These are phyloP conservation scores for Idaea straminata DNA, from an alignment of 2,888 invertebrate species.

Conservation along the genomic window DNA sequence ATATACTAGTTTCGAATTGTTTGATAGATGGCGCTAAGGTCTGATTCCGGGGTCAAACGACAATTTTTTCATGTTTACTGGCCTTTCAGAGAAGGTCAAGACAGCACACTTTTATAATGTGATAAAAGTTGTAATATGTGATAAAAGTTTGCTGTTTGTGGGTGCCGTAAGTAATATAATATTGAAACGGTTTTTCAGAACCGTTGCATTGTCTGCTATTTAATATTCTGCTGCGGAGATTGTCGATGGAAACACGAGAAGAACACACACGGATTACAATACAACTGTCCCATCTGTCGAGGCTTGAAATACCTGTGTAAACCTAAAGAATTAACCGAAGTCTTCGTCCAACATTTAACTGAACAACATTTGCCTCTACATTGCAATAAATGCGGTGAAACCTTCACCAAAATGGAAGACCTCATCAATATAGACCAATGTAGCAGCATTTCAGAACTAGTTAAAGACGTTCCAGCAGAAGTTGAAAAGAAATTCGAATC, in stretches of 20 bases:
- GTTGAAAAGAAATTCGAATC: slow-evolving; percentile 63
- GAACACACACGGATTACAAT: slow-evolving; percentile 54
- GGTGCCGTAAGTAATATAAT: not conserved
- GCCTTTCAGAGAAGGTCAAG: too few species aligned
- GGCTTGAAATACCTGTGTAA: slow-evolving; percentile 56
- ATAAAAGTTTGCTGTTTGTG: not conserved
- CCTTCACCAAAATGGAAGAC: slow-evolving; percentile 63
- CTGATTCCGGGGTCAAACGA: too few species aligned
- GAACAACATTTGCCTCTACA: slow-evolving; percentile 61
- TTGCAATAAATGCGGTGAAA: slow-evolving; percentile 63
- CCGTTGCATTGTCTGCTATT: slow-evolving; percentile 66
- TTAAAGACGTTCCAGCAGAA: slow-evolving; percentile 34
- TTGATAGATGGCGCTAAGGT: too few species aligned
- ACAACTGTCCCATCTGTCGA: slow-evolving; percentile 69
- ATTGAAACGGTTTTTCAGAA: slow-evolving; percentile 43
- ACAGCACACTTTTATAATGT: too few species aligned
- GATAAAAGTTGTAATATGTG: too few species aligned
- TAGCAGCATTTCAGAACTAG: slow-evolving; percentile 61
- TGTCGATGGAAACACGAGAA: slow-evolving; percentile 70
- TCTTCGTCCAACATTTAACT: slow-evolving; percentile 57
- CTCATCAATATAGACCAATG: slow-evolving; percentile 58
- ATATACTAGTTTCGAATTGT: too few species aligned
- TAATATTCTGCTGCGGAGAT: slow-evolving; percentile 64
- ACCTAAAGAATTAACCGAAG: slow-evolving; percentile 48
- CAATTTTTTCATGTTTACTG: too few species aligned